These are phyloP conservation scores for Penelope pileata DNA, from an alignment of 2,113 vertebrate species.

Conservation along the genomic window DNA sequence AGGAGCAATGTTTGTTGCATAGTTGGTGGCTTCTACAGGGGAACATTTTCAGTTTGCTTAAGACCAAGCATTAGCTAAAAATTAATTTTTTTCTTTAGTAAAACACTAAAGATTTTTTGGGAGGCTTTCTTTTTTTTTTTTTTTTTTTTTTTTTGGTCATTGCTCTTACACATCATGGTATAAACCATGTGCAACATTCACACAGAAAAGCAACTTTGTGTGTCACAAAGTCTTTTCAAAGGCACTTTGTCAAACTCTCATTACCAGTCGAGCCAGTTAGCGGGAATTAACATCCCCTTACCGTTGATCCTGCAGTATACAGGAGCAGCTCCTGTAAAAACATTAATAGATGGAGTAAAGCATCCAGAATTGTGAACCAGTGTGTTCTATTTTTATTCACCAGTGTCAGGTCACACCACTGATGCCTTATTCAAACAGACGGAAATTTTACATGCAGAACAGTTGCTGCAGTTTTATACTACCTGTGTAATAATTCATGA, in stretches of 20 bases:
- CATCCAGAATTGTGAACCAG: conserved; percentile 47
- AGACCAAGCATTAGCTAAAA: not conserved
- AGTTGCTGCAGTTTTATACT: conserved; percentile 68
- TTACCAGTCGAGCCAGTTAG: not conserved
- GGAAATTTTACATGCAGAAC: conserved; percentile 64
- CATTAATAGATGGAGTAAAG: not conserved
- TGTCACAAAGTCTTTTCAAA: not conserved
- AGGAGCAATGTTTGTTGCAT: not conserved
- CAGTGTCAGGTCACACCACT: conserved; percentile 30
- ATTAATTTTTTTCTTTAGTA: not conserved
- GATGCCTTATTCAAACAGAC: conserved; percentile 58
- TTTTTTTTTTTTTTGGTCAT: not conserved
- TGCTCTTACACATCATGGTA: not conserved
- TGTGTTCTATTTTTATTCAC: not conserved
- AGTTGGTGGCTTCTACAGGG: not conserved
- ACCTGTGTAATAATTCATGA: conserved; percentile 75
- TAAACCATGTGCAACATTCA: not conserved
- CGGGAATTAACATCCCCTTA: not conserved
- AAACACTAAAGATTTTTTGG: not conserved
- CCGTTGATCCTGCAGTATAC: conserved; percentile 21
- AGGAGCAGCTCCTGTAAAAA: conserved; percentile 16
- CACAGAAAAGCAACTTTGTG: not conserved
- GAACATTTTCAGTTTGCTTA: not conserved
- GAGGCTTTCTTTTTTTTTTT: not conserved
- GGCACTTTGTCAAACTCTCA: not conserved